Percentiles rank a stretch among this genome's conserved stretches.
Evolutionary conservation across 2,797 vertebrate genomes (phyloP).

Genomic region (Hapalemur alaotrensis): DNA sequence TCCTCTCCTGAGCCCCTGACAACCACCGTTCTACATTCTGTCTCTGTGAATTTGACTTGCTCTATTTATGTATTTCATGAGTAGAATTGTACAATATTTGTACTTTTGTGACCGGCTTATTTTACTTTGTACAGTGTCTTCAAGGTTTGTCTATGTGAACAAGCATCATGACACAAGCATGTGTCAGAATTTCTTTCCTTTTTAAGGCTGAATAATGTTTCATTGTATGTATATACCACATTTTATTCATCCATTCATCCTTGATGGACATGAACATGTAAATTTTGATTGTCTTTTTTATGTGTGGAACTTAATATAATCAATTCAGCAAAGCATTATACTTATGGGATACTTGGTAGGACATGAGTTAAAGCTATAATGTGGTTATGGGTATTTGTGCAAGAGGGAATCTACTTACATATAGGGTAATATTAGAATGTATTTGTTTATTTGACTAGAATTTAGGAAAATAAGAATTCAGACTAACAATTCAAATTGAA

Average conservation of each 20-base stretch:
- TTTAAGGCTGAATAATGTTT: not conserved
- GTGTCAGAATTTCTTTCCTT: not conserved
- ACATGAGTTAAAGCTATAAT: not conserved
- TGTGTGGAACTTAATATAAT: not conserved
- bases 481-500: not conserved
- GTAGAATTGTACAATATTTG: not conserved
- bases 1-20: not conserved
- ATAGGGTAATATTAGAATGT: not conserved
- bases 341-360: not conserved
- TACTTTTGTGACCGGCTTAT: not conserved
- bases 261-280: not conserved
- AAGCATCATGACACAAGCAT: not conserved
- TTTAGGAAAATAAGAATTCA: not conserved
- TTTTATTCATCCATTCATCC: not conserved
- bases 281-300: not conserved
- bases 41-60: not conserved
- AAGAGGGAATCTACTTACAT: not conserved
- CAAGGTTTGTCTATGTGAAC: not conserved
- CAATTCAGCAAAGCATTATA: not conserved
- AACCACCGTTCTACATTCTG: not conserved
- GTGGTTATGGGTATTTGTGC: not conserved
- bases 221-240: not conserved
- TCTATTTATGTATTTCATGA: not conserved
- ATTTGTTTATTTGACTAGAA: slow-evolving; percentile 30
- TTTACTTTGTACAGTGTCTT: not conserved